Percentiles rank a stretch among this genome's conserved stretches.
Evolutionary conservation across 2,888 invertebrate species (phyloP).

Genomic region (Chorisops tibialis): DNA sequence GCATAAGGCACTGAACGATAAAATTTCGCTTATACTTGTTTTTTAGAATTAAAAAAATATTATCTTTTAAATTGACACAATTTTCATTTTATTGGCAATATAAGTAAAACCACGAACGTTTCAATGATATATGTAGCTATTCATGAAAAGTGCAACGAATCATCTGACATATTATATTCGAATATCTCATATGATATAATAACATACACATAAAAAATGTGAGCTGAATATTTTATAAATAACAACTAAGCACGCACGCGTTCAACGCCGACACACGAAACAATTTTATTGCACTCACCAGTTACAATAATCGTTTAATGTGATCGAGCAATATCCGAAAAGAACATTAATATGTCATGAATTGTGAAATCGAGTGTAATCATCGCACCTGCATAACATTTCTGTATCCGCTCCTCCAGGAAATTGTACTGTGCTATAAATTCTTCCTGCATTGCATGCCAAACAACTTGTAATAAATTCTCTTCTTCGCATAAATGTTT

Average conservation of each 20-base stretch:
- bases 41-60: too few species aligned
- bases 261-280: not conserved
- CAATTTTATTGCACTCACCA: not conserved
- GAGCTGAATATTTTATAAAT: not conserved
- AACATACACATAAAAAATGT: too few species aligned
- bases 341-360: conserved; percentile 91
- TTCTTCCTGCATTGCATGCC: conserved; percentile 99
- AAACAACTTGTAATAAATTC: conserved; percentile 91
- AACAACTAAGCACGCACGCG: too few species aligned
- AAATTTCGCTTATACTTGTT: too few species aligned
- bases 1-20: too few species aligned
- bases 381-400: conserved; percentile 95
- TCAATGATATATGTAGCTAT: too few species aligned
- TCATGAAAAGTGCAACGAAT: too few species aligned
- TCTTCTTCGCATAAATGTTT: conserved; percentile 95
- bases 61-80: too few species aligned
- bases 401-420: conserved; percentile 86
- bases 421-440: conserved; percentile 95
- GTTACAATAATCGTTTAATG: conserved; percentile 58
- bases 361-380: conserved; percentile 92
- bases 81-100: too few species aligned
- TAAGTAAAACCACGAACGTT: too few species aligned
- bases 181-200: too few species aligned
- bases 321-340: conserved; percentile 96
- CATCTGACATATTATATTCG: too few species aligned